phyloP scores from a whole-genome alignment of 1,140 invertebrate species.

The Charaxes varanes region DNA sequence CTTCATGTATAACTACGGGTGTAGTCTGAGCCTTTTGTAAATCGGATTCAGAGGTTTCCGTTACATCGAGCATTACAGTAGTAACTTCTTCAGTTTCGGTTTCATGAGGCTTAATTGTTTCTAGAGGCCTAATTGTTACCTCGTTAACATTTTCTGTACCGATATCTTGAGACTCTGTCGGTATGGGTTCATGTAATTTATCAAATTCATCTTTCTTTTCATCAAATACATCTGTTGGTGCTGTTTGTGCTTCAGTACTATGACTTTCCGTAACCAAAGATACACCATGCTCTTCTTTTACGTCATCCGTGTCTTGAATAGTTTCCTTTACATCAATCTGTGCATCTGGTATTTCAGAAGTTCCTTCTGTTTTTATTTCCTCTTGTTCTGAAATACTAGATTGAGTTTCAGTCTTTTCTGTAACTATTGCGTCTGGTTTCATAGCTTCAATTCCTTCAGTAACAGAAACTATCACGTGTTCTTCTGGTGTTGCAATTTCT shows the following conservation, averaged over 20 bases:
- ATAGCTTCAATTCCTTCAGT: too few relatives aligned
- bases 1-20: neutral
- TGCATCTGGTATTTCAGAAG: neutral
- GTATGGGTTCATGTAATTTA: neutral
- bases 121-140: neutral
- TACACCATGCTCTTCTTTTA: neutral
- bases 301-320: neutral
- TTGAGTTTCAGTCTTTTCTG: neutral
- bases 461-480: too few relatives aligned
- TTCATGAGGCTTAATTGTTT: neutral
- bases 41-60: too few relatives aligned
- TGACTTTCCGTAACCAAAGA: conserved; percentile 4
- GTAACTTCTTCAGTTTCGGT: neutral
- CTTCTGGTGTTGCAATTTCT: too few relatives aligned
- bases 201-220: neutral
- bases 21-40: too few relatives aligned
- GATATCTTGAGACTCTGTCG: neutral
- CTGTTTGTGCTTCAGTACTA: conserved; percentile 1
- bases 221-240: conserved; percentile 1
- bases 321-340: neutral
- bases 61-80: too few relatives aligned
- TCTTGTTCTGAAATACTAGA: neutral
- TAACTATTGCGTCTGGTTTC: too few relatives aligned
- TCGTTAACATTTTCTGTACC: neutral
- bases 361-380: neutral